Evolutionary conservation across 1,140 invertebrate species (phyloP).

Genomic region (Orchestia grillus): DNA sequence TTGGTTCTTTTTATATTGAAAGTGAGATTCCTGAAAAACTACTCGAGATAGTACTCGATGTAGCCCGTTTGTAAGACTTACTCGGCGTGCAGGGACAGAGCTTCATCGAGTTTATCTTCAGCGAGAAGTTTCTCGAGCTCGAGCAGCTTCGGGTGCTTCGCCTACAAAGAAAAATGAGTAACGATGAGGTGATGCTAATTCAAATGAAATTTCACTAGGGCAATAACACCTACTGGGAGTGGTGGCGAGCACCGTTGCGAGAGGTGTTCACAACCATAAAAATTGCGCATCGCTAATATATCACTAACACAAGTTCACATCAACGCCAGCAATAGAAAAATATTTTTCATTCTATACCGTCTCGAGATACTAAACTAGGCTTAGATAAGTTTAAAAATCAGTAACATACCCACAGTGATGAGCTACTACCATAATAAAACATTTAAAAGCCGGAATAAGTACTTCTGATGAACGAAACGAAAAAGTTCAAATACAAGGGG

Average conservation of each 20-base stretch:
- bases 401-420: no score
- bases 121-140: neutral
- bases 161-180: neutral
- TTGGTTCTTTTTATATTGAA: no score
- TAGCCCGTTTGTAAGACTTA: neutral
- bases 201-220: neutral
- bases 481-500: no score
- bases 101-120: neutral
- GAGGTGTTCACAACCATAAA: neutral
- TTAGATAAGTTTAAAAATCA: no score
- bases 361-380: no score
- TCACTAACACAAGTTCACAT: no score
- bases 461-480: no score
- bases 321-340: no score
- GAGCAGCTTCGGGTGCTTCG: neutral
- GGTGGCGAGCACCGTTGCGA: neutral
- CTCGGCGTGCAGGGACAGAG: neutral
- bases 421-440: no score
- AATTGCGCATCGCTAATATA: neutral
- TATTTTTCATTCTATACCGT: no score
- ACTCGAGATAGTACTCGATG: neutral
- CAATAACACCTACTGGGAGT: neutral
- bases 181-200: neutral
- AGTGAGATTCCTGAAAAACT: no score
- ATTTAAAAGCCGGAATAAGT: no score